Conservation (phyloP, 2,888 invertebrate species). For the Platynereis dumerilii region DNA sequence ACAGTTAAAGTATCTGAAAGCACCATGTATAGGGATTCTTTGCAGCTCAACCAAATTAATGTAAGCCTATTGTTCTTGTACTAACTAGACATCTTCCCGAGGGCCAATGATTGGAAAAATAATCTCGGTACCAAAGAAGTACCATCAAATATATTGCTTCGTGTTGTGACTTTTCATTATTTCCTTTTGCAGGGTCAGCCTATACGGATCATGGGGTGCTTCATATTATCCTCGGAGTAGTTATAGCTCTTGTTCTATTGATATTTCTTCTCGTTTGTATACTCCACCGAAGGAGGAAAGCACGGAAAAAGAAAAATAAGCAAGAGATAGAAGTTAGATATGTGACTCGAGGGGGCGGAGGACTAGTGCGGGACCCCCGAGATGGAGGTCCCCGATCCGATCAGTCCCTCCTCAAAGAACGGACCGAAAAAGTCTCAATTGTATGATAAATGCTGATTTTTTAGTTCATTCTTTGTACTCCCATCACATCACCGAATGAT, state of each 20-base stretch:
- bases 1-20: too few relatives aligned
- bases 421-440: conserved; percentile 41
- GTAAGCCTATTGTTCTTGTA: too few relatives aligned
- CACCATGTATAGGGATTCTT: too few relatives aligned
- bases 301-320: conserved; percentile 30
- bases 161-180: conserved; percentile 9
- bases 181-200: conserved; percentile 18
- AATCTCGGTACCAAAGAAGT: too few relatives aligned
- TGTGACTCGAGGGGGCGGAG: conserved; percentile 31
- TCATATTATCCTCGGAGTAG: conserved; percentile 39
- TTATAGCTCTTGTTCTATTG: conserved; percentile 35
- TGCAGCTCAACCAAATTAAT: too few relatives aligned
- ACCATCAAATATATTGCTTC: too few relatives aligned
- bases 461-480: conserved; percentile 1
- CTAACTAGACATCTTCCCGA: too few relatives aligned
- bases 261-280: conserved; percentile 39
- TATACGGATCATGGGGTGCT: conserved; percentile 35
- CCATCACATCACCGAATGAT: too few relatives aligned
- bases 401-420: conserved; percentile 34
- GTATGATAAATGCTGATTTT: conserved; percentile 29
- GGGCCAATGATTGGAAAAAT: too few relatives aligned
- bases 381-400: conserved; percentile 22
- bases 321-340: conserved; percentile 39
- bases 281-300: conserved; percentile 34
- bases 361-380: conserved; percentile 7